These are phyloP conservation scores for Dicaeum eximium DNA, from an alignment of 2,113 vertebrate genomes.

Conservation along the genomic window DNA sequence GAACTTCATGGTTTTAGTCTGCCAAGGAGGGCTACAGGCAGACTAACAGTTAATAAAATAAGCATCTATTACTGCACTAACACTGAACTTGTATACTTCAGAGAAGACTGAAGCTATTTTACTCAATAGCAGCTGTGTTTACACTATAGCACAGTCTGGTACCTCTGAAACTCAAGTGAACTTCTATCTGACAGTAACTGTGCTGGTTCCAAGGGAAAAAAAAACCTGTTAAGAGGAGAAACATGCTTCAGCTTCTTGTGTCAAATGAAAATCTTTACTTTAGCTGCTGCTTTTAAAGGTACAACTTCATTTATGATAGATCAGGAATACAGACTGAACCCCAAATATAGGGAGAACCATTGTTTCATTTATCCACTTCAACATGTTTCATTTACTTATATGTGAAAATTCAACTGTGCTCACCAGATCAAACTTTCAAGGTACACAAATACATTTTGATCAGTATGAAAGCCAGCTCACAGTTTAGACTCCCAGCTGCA, in stretches of 20 bases:
- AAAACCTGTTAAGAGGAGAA: neutral
- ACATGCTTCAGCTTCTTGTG: neutral
- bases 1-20: neutral
- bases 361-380: neutral
- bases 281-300: conserved; percentile 24
- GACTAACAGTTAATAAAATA: conserved; percentile 44
- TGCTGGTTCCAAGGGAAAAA: neutral
- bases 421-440: neutral
- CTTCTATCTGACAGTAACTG: neutral
- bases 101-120: conserved; percentile 43
- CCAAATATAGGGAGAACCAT: neutral
- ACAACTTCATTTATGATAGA: neutral
- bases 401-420: neutral
- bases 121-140: conserved; percentile 42
- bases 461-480: neutral
- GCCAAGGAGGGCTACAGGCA: neutral
- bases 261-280: neutral
- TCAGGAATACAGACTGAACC: neutral
- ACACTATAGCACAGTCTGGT: conserved; percentile 56
- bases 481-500: neutral
- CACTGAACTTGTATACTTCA: conserved; percentile 26
- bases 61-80: conserved; percentile 28
- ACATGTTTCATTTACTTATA: neutral
- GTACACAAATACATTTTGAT: neutral
- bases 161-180: conserved; percentile 37